Conservation (phyloP, 1,140 invertebrate genomes). For the Vollenhovia emeryi region DNA sequence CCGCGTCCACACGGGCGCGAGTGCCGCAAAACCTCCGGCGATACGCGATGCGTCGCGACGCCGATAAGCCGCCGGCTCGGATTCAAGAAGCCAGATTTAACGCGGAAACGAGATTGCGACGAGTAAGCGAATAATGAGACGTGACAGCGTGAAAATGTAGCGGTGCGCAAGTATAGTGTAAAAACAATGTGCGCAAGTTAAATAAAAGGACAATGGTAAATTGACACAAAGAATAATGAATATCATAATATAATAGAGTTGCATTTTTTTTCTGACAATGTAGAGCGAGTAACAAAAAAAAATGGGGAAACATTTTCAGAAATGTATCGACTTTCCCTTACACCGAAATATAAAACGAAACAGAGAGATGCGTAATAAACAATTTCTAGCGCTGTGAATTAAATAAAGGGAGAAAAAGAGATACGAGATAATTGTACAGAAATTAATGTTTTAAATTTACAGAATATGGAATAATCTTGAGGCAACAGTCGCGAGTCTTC, state of each 20-base stretch:
- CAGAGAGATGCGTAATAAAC: background rate
- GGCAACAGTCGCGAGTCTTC: background rate
- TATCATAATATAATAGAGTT: background rate
- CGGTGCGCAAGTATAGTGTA: background rate
- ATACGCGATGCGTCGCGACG: slow-evolving; percentile 14
- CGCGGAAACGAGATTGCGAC: background rate
- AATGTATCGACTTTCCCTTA: background rate
- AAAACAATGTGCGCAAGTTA: background rate
- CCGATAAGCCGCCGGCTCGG: slow-evolving; percentile 37
- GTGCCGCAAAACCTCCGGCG: slow-evolving; percentile 43
- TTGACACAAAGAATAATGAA: background rate
- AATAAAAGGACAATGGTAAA: background rate
- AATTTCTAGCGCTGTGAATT: background rate
- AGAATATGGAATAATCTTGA: background rate
- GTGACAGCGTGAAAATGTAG: background rate
- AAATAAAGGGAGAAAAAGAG: background rate
- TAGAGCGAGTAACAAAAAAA: background rate
- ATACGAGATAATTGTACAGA: background rate
- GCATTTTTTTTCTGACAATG: background rate
- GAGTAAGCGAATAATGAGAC: background rate
- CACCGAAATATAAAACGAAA: background rate
- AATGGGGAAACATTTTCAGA: background rate
- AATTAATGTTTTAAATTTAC: background rate
- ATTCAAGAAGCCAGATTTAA: slow-evolving; percentile 38
- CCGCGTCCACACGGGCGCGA: slow-evolving; percentile 37